Evolutionary conservation across 30 jellyfish, hydroid and myxozoan genomes (phyloP).

Genomic region (Aurelia sp.): DNA sequence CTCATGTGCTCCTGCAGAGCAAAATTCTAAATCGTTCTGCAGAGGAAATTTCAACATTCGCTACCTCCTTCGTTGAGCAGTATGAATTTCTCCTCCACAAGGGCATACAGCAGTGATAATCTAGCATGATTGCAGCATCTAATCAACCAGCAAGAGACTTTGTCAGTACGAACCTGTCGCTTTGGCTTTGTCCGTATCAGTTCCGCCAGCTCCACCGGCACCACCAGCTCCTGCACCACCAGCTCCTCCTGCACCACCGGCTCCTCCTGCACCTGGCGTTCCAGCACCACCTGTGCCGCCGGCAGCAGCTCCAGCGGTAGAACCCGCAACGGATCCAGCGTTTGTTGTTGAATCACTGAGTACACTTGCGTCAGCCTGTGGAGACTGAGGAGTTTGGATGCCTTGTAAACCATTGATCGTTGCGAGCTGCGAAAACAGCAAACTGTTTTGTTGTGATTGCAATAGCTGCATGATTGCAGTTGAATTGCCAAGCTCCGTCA

Average conservation of each 20-base stretch:
- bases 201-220: slow-evolving; percentile 27
- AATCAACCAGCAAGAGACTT: too few species aligned
- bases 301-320: slow-evolving; percentile 42
- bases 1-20: too few species aligned
- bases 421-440: slow-evolving; percentile 68
- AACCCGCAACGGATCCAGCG: slow-evolving; percentile 44
- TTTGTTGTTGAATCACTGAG: slow-evolving; percentile 54
- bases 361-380: slow-evolving; percentile 37
- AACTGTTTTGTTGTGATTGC: slow-evolving; percentile 38
- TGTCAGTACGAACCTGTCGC: slow-evolving; percentile 1
- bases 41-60: too few species aligned
- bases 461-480: slow-evolving; percentile 62
- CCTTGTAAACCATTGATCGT: slow-evolving; percentile 67
- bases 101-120: too few species aligned
- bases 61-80: too few species aligned
- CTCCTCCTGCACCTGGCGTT: slow-evolving; percentile 16
- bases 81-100: too few species aligned
- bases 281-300: slow-evolving; percentile 22
- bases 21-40: too few species aligned
- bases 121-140: too few species aligned
- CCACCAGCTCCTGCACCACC: slow-evolving; percentile 34
- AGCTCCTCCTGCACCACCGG: slow-evolving; percentile 21
- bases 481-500: slow-evolving; percentile 48
- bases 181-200: slow-evolving; percentile 55
- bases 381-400: slow-evolving; percentile 14